Evolutionary conservation across 2,888 invertebrate species (phyloP).

Genomic region (Cryptophagus acutangulus): DNA sequence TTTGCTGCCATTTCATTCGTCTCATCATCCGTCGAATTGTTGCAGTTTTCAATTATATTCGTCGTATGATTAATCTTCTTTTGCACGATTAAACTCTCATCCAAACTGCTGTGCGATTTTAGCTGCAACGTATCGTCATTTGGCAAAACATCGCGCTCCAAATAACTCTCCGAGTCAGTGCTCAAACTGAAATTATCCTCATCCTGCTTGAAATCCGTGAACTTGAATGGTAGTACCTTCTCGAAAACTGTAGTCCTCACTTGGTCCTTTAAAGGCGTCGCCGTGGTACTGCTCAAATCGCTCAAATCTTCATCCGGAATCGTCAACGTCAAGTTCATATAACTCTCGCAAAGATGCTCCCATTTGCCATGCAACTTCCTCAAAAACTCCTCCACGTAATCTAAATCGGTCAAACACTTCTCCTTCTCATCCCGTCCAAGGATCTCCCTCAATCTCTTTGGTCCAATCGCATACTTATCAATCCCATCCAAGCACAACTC

Average conservation of each 20-base stretch:
- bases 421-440: conserved; percentile 47
- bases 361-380: conserved; percentile 43
- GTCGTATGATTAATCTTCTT: not conserved
- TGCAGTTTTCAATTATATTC: conserved; percentile 24
- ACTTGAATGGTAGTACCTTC: conserved; percentile 46
- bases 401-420: conserved; percentile 39
- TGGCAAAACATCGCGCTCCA: conserved; percentile 42
- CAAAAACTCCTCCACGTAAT: conserved; percentile 45
- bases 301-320: conserved; percentile 39
- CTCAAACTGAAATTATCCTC: conserved; percentile 40
- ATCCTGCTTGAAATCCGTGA: conserved; percentile 54
- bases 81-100: not conserved
- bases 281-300: conserved; percentile 22
- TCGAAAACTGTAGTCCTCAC: conserved; percentile 10
- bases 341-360: conserved; percentile 46
- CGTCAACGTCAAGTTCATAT: conserved; percentile 42
- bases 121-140: conserved; percentile 42
- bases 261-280: conserved; percentile 9
- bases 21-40: conserved; percentile 43
- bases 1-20: conserved; percentile 42
- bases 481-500: conserved; percentile 77
- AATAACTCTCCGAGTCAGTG: conserved; percentile 45
- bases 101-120: not conserved
- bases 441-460: conserved; percentile 59
- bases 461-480: conserved; percentile 57